These are phyloP conservation scores for Pandemis corylana DNA, from an alignment of 2,888 invertebrate genomes.

Conservation along the genomic window DNA sequence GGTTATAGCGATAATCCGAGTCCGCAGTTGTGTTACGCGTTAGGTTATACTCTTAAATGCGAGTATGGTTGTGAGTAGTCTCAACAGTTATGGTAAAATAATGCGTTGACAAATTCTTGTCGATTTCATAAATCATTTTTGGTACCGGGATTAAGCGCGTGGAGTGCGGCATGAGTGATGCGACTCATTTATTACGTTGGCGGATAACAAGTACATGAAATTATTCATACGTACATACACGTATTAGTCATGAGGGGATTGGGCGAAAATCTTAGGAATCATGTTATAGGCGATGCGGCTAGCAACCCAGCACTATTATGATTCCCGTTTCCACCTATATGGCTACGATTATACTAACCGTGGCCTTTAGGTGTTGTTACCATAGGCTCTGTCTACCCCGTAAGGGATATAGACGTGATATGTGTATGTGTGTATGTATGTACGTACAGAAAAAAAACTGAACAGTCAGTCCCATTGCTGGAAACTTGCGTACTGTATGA, in stretches of 20 bases:
- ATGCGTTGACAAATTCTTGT: slow-evolving; percentile 3
- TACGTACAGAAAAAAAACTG: not conserved
- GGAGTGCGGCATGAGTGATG: not conserved
- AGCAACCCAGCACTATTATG: too few species aligned
- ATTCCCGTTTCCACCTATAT: too few species aligned
- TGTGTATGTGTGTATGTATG: too few species aligned
- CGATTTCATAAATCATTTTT: slow-evolving; percentile 15
- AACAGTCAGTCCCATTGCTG: not conserved
- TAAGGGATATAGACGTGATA: too few species aligned
- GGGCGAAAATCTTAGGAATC: too few species aligned
- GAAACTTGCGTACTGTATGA: not conserved
- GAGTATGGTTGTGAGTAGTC: not conserved
- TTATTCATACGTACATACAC: not conserved
- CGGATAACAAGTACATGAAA: not conserved
- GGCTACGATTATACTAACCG: too few species aligned
- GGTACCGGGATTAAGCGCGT: not conserved
- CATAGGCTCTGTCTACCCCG: too few species aligned
- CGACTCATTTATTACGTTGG: not conserved
- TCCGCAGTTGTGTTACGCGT: not conserved
- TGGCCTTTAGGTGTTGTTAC: too few species aligned
- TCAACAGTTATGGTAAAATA: not conserved
- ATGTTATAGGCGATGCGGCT: too few species aligned
- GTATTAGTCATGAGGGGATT: too few species aligned
- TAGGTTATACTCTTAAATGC: not conserved
- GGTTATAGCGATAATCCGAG: not conserved